Percentiles rank a stretch among this genome's conserved stretches.
These are phyloP conservation scores for Corythoichthys haematopterus DNA, from an alignment of 2,113 vertebrate genomes.

Conservation along the genomic window DNA sequence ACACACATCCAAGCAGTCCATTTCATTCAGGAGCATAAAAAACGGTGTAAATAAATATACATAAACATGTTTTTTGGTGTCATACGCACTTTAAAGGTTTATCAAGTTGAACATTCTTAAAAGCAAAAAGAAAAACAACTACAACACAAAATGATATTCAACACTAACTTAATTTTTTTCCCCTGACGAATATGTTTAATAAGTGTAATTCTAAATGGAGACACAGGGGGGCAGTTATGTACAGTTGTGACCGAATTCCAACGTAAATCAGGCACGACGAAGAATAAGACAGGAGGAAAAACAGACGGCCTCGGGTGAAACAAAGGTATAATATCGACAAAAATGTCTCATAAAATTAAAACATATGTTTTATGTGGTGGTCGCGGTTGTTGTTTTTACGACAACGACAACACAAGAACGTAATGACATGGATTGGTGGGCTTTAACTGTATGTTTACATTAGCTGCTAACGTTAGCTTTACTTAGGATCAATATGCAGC, in stretches of 20 bases:
- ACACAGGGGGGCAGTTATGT: constrained; percentile 11
- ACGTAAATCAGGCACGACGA: background rate
- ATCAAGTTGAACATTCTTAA: too few species aligned
- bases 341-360: background rate
- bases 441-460: background rate
- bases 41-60: too few species aligned
- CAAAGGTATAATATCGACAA: constrained; percentile 17
- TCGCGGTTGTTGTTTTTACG: background rate
- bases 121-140: too few species aligned
- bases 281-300: constrained; percentile 13
- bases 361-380: background rate
- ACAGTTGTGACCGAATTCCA: background rate
- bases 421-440: background rate
- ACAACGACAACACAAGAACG: background rate
- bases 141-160: too few species aligned
- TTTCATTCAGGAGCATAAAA: too few species aligned
- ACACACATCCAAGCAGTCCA: too few species aligned
- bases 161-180: too few species aligned
- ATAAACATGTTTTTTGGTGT: too few species aligned
- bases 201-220: background rate
- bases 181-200: background rate
- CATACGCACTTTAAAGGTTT: too few species aligned
- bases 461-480: background rate
- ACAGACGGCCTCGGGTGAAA: constrained; percentile 6
- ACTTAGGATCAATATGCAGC: background rate